These are phyloP conservation scores for Eurystomus glaucurus DNA, from an alignment of 2,797 vertebrate species.

Conservation along the genomic window DNA sequence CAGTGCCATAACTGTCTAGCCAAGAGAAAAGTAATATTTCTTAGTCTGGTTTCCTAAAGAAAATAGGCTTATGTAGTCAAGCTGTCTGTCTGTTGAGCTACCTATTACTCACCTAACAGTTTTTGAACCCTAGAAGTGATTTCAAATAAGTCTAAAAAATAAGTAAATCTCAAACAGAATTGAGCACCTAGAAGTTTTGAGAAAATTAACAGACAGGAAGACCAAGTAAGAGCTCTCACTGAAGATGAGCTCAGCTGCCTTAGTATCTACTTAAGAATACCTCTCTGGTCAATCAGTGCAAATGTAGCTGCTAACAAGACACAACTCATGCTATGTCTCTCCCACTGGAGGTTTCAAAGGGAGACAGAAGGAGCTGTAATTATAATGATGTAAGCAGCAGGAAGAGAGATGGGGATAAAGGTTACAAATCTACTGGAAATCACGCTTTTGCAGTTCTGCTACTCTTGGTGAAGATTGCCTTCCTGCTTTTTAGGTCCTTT, in stretches of 20 bases:
- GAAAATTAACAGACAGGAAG: not conserved
- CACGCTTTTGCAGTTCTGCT: not conserved
- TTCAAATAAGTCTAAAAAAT: not conserved
- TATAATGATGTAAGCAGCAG: constrained; percentile 25
- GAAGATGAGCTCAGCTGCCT: not conserved
- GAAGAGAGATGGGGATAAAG: not conserved
- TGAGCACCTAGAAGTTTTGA: not conserved
- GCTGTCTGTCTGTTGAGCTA: not conserved
- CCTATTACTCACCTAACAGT: accelerated
- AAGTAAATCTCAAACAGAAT: not conserved
- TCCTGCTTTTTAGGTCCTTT: not conserved
- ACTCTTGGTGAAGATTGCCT: not conserved
- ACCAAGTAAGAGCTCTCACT: not conserved
- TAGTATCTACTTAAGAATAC: not conserved
- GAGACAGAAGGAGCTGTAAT: not conserved
- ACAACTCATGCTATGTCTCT: not conserved
- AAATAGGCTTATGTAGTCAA: not conserved
- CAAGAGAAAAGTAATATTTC: not conserved
- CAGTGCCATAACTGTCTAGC: not conserved
- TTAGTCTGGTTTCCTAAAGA: not conserved
- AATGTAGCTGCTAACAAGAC: not conserved
- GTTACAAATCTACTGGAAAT: not conserved
- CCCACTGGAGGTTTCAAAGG: not conserved
- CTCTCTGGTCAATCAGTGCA: not conserved
- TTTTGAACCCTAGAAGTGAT: not conserved